Conservation (phyloP, 2,113 vertebrate genomes). For the Tiliqua scincoides region DNA sequence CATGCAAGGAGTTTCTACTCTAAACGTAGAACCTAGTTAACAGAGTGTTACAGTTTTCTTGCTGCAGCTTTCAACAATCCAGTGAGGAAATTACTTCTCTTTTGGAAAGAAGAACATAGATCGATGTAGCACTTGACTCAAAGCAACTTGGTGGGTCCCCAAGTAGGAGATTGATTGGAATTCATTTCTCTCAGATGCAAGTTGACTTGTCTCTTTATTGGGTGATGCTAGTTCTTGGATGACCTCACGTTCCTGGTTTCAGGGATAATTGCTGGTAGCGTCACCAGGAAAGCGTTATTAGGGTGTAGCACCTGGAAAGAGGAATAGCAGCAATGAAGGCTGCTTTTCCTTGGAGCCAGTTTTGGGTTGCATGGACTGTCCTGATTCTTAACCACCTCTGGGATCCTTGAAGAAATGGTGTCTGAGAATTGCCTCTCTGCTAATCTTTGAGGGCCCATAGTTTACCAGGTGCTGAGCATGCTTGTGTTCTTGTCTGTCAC, state of each 20-base stretch:
- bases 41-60: not conserved
- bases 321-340: not conserved
- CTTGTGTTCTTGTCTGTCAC: not conserved
- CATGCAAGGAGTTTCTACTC: not conserved
- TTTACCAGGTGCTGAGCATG: not conserved
- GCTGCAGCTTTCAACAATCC: not conserved
- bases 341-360: too few species aligned
- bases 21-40: not conserved
- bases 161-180: too few species aligned
- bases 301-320: not conserved
- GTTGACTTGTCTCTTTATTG: too few species aligned
- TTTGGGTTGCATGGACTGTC: not conserved
- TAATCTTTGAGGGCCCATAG: too few species aligned
- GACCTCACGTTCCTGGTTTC: not conserved
- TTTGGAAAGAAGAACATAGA: too few species aligned
- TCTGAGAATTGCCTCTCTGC: not conserved
- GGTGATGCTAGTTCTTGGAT: not conserved
- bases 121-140: not conserved
- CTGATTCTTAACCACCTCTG: too few species aligned
- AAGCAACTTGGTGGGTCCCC: not conserved
- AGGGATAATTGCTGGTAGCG: not conserved
- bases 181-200: not conserved
- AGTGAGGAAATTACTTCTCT: not conserved
- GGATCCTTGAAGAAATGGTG: not conserved
- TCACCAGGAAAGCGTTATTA: not conserved